Evolutionary conservation across 1,140 invertebrate genomes (phyloP), one percentile per base, ranked within the genome.

Genomic region (Heliconius hewitsoni): DNA sequence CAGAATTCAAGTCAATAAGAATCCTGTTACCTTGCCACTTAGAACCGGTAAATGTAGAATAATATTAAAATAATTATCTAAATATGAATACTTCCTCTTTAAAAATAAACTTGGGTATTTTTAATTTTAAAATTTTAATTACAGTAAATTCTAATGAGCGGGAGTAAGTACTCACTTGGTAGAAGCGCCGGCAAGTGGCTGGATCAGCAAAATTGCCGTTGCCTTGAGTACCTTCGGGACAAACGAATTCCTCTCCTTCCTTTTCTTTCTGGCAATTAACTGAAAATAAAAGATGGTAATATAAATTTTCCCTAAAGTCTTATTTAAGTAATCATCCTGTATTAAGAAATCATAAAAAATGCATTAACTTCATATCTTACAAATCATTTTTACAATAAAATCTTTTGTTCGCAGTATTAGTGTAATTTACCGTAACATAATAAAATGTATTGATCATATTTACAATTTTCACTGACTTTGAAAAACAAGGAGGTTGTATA

Each of bases 161-260:
- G 23, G n/a, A 75, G 70, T 6, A 52, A 18, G 50, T 66, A 82
- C 84, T 84, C 78, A 97, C 97, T 95, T 98, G 97, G 93, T 98
- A 98, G 95, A 98, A 98, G 86, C 97, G 95, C 81, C 97, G 95
- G 88, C 98, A 98, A 9, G 97, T 98, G 23, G 95, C 96, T 5
- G 98, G 98, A 95, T 98, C 98, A n/a, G 98, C 98, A 91, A 97
- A 98, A 87, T 98, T 98, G 74, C 98, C 98, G 90, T 98, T 98
- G 81, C 97, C 98, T 84, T 96, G 81, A 74, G 91, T 90, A 70
- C 93, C 93, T 87, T 93, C 86, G 23, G 93, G 93, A 84, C 93
- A 94, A 46, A 93, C 84, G 81, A 90, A 94, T 46, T 93, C 90
- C 74, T 89, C 89, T 8, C 72, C 85, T 76, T 90, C 90, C 82